Evolutionary conservation across 2,797 vertebrate genomes (phyloP).

Genomic region (Neopelma chrysocephalum): DNA sequence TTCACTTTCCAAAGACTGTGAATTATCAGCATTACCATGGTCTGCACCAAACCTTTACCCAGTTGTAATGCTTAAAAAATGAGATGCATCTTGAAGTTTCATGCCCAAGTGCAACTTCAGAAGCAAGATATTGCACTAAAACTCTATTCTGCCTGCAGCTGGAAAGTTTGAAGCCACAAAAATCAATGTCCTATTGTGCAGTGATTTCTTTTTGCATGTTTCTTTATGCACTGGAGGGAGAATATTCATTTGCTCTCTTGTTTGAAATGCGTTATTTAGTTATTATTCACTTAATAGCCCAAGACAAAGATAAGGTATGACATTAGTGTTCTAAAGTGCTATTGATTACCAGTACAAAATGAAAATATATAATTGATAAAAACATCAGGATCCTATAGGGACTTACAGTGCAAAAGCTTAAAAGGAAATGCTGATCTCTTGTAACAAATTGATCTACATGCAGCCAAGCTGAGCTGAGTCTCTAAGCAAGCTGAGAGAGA

Average conservation of each 20-base stretch:
- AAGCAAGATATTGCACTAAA: background rate
- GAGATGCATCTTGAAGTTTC: background rate
- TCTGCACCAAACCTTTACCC: background rate
- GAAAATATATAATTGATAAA: constrained; percentile 73
- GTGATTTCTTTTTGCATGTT: constrained; percentile 49
- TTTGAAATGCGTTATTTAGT: constrained; percentile 64
- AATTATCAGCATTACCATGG: background rate
- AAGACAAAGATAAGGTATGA: constrained; percentile 48
- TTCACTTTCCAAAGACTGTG: background rate
- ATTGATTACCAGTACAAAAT: constrained; percentile 67
- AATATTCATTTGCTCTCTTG: constrained; percentile 44
- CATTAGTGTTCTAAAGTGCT: constrained; percentile 57
- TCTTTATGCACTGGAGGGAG: constrained; percentile 19
- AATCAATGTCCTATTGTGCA: constrained; percentile 65
- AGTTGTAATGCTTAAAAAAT: background rate
- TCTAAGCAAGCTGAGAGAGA: constrained; percentile 32
- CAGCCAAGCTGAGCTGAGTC: constrained; percentile 36
- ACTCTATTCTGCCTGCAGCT: background rate
- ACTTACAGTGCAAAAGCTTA: constrained; percentile 52
- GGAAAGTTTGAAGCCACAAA: constrained; percentile 48
- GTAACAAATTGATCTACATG: constrained; percentile 51
- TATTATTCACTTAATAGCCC: constrained; percentile 56
- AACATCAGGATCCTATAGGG: constrained; percentile 29
- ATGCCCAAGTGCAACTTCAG: background rate
- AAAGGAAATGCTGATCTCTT: constrained; percentile 44